Percentiles rank a stretch among this genome's conserved stretches.
Evolutionary conservation across 2,888 invertebrate species (phyloP).

Genomic region (Orthosia cruda): DNA sequence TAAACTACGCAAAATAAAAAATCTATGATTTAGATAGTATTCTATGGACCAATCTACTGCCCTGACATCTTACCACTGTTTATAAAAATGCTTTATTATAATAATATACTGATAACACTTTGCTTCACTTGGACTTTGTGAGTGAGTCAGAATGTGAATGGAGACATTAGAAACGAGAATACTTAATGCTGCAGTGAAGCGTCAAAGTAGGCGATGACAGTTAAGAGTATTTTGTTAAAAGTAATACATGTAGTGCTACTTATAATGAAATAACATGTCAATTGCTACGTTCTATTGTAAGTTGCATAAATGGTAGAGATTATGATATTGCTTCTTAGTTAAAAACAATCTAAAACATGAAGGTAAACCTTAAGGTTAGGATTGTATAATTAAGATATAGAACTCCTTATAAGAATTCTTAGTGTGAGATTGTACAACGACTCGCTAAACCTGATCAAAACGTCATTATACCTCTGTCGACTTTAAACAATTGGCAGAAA

Average conservation of each 20-base stretch:
- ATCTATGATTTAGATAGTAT: slow-evolving; percentile 53
- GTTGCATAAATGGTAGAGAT: slow-evolving; percentile 14
- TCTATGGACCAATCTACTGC: slow-evolving; percentile 64
- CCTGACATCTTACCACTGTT: slow-evolving; percentile 62
- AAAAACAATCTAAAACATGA: slow-evolving; percentile 31
- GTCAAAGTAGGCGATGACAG: slow-evolving; percentile 15
- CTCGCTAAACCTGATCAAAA: slow-evolving; percentile 7
- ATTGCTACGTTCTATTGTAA: slow-evolving; percentile 42
- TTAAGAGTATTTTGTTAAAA: slow-evolving; percentile 34
- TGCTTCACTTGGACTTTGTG: background rate
- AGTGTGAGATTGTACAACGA: slow-evolving; percentile 15
- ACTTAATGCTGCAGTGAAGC: slow-evolving; percentile 29
- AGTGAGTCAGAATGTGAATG: slow-evolving; percentile 12
- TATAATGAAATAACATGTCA: slow-evolving; percentile 59
- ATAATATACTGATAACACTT: slow-evolving; percentile 26
- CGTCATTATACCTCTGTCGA: background rate
- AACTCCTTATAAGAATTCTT: slow-evolving; percentile 7
- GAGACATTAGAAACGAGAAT: slow-evolving; percentile 7
- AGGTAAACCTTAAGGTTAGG: slow-evolving; percentile 1
- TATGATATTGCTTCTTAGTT: slow-evolving; percentile 23
- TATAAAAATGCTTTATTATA: slow-evolving; percentile 37
- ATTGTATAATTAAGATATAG: slow-evolving; percentile 17
- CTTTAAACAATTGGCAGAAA: slow-evolving; percentile 7
- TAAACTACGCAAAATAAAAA: slow-evolving; percentile 61
- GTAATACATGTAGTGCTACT: slow-evolving; percentile 47